Conservation (phyloP, 2,888 invertebrate species). For the Eueremaeus valkanovi region DNA sequence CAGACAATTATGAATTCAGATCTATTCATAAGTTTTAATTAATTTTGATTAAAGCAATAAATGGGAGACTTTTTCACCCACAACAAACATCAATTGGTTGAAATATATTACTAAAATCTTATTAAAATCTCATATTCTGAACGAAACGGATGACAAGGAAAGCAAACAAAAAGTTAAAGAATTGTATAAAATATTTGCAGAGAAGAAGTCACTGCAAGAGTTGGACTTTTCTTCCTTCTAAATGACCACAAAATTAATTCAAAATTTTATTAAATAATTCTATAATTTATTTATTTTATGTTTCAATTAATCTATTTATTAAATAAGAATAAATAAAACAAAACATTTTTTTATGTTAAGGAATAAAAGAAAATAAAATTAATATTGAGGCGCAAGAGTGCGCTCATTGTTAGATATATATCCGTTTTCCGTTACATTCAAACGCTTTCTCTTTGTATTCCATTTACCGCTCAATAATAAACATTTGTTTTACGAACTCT, state of each 20-base stretch:
- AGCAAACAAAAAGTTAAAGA: neutral
- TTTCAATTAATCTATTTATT: too few species aligned
- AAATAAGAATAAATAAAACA: too few species aligned
- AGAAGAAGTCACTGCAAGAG: neutral
- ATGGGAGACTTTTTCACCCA: conserved; percentile 11
- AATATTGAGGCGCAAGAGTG: too few species aligned
- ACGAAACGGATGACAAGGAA: neutral
- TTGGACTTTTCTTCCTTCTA: neutral
- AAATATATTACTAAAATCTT: neutral
- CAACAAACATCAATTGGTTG: conserved; percentile 26
- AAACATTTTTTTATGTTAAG: too few species aligned
- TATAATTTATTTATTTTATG: too few species aligned
- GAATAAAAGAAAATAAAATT: too few species aligned
- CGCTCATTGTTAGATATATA: too few species aligned
- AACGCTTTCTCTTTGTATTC: too few species aligned
- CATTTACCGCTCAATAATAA: too few species aligned
- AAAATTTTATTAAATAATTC: too few species aligned
- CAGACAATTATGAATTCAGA: neutral
- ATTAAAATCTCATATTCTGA: neutral
- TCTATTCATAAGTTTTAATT: neutral
- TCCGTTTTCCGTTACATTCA: too few species aligned
- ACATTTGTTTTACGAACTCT: too few species aligned
- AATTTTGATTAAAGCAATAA: neutral
- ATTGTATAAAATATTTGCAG: neutral
- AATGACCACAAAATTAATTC: neutral